phyloP scores from a whole-genome alignment of 2,888 invertebrate genomes.

The Drosophila recens region DNA sequence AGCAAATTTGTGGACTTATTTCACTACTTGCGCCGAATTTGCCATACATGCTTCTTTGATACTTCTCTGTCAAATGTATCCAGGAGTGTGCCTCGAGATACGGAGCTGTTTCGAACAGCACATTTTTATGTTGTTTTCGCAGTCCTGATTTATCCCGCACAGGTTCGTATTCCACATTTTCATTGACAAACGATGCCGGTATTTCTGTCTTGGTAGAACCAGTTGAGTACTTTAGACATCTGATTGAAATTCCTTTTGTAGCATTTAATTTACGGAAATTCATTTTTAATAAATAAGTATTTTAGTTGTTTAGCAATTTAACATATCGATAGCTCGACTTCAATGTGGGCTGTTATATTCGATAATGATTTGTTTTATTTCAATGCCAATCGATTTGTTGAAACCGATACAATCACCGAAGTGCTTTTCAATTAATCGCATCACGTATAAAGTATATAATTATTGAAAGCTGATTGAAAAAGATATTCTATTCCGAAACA shows the following conservation, averaged over 20 bases:
- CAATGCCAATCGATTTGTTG: background rate
- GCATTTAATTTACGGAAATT: constrained; percentile 35
- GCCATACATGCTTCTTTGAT: constrained; percentile 90
- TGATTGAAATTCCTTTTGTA: constrained; percentile 14
- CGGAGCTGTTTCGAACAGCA: constrained; percentile 88
- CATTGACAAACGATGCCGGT: constrained; percentile 34
- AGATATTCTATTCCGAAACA: too few relatives aligned
- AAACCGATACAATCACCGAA: background rate
- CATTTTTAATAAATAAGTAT: constrained; percentile 41
- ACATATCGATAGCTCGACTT: constrained; percentile 15
- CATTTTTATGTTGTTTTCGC: constrained; percentile 87
- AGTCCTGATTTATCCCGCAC: constrained; percentile 89
- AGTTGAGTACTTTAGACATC: constrained; percentile 30
- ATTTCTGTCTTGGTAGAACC: constrained; percentile 27
- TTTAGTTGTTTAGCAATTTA: constrained; percentile 9
- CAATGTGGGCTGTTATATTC: background rate
- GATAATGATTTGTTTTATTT: too few relatives aligned
- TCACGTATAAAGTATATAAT: background rate
- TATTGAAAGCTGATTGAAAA: too few relatives aligned
- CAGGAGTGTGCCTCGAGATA: constrained; percentile 87
- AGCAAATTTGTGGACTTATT: constrained; percentile 91
- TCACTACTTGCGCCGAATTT: constrained; percentile 91
- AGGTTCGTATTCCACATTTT: constrained; percentile 28
- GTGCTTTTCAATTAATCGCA: background rate
- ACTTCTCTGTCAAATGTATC: constrained; percentile 89